Evolutionary conservation across 1,140 invertebrate genomes (phyloP).

Genomic region (Cherax quadricarinatus): DNA sequence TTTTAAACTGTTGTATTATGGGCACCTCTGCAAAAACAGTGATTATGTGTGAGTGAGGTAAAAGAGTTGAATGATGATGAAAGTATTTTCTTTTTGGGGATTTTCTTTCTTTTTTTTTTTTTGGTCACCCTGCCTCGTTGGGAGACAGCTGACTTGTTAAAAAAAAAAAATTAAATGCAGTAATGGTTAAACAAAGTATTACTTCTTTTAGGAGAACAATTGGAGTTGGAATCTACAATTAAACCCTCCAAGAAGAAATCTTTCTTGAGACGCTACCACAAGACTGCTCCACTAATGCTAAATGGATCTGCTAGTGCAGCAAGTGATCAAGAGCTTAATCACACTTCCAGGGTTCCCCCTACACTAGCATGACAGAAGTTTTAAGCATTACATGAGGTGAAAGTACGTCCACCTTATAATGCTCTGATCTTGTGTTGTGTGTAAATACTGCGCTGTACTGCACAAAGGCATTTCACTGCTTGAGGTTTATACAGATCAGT

Average conservation of each 20-base stretch:
- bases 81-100: too few relatives aligned
- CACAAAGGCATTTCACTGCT: too few relatives aligned
- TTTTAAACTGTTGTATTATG: too few relatives aligned
- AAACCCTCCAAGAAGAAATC: conserved; percentile 5
- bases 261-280: not conserved
- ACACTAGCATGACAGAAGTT: not conserved
- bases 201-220: not conserved
- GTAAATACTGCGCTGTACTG: too few relatives aligned
- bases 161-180: not conserved
- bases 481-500: too few relatives aligned
- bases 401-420: not conserved
- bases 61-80: too few relatives aligned
- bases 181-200: not conserved
- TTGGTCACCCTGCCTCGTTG: too few relatives aligned
- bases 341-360: not conserved
- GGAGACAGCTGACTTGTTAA: too few relatives aligned
- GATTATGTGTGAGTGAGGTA: too few relatives aligned
- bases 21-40: too few relatives aligned
- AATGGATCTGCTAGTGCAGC: not conserved
- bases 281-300: not conserved
- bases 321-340: not conserved
- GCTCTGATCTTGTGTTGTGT: not conserved
- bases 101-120: too few relatives aligned
- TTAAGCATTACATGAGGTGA: not conserved
- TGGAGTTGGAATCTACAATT: not conserved